Percentiles rank a stretch among this genome's conserved stretches.
Conservation (phyloP, 2,797 vertebrate species). For the Sebastes melanostomus region DNA sequence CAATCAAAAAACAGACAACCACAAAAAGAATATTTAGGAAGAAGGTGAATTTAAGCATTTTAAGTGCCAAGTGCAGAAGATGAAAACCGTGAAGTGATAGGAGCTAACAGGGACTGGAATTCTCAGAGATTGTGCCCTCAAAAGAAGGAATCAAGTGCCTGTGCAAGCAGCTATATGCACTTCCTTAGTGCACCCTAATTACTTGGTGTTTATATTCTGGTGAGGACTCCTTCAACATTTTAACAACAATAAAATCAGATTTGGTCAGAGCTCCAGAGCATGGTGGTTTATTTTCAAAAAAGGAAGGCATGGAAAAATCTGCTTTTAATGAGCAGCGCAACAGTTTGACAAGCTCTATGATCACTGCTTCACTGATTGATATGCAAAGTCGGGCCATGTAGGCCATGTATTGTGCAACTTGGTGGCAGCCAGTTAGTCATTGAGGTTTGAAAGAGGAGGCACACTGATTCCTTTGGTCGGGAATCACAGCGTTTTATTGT, state of each 20-base stretch:
- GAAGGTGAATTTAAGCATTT: neutral
- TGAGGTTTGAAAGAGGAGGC: neutral
- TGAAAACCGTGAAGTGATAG: neutral
- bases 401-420: neutral
- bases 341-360: neutral
- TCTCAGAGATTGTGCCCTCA: neutral
- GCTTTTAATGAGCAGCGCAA: constrained; percentile 1
- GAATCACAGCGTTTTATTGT: neutral
- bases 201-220: neutral
- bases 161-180: neutral
- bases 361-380: neutral
- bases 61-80: neutral
- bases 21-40: neutral
- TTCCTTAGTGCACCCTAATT: neutral
- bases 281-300: neutral
- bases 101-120: neutral
- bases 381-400: neutral
- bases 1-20: neutral
- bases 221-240: neutral
- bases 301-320: neutral
- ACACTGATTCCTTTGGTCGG: neutral
- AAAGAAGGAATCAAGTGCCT: neutral
- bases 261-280: neutral
- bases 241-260: neutral
- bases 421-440: neutral